Evolutionary conservation across 2,888 invertebrate species (phyloP), one percentile per base, ranked within the genome.

Genomic region (Amblyjoppa proteus): DNA sequence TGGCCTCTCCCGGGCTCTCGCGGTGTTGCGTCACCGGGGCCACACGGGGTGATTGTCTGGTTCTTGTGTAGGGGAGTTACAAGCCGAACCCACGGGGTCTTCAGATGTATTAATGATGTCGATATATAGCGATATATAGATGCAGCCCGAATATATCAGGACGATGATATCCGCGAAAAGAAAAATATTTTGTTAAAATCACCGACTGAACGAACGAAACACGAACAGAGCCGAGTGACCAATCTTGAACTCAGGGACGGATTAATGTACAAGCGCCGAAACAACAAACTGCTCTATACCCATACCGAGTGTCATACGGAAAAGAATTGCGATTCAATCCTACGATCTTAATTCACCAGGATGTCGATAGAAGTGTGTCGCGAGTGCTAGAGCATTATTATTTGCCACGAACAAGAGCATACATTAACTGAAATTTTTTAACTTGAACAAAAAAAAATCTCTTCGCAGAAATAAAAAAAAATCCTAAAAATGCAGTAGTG

Each of bases 281-380:
- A 38, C 41, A 3, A 81, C 81, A 70, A 71, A 38, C 16, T 66
- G 73, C 53, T 64, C 68, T 58, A 83, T 82, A 68, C 79, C 53
- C 20, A n/a, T 45, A 76, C 20, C 13, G 25, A 69, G 69, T 74
- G n/a, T 61, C 81, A 34, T 70, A 76, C 20, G 20, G 20, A 20
- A 20, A 20, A 20, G 20, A 20, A 20, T 20, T 20, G 20, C 20
- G 20, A 20, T 66, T 3, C 31, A 28, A n/a, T 66, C 28, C 7
- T 28, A 66, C 25, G 66, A 66, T 20, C 28, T n/a, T 31, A 66
- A 38, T 25, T 25, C 66, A 66, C 20, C 20, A 20, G 20, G 20
- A 20, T 20, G 20, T 20, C 20, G 20, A 20, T 20, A 20, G 20
- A 20, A 16, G 20, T 28, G 38, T 66, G 0, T n/a, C 31, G 31